Conservation (phyloP, 1,140 invertebrate genomes). For the Magallana angulata region DNA sequence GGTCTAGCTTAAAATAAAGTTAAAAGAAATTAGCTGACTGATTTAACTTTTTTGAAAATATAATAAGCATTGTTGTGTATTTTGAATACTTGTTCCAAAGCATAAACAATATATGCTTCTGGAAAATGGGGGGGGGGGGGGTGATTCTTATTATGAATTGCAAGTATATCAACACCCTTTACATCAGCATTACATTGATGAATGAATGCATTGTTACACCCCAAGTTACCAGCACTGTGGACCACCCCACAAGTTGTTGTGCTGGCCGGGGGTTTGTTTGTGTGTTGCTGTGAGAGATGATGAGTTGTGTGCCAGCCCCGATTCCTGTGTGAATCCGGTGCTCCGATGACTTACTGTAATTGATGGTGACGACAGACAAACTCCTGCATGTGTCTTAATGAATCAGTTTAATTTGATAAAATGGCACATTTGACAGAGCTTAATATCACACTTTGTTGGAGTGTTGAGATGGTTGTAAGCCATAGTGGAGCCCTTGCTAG, state of each 20-base stretch:
- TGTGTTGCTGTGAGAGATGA: not conserved
- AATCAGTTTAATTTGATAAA: conserved; percentile 31
- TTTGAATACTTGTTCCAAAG: no score
- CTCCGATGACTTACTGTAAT: conserved; percentile 1
- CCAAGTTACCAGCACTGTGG: not conserved
- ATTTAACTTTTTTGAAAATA: no score
- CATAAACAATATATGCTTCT: no score
- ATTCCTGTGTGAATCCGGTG: not conserved
- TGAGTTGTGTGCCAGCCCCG: not conserved
- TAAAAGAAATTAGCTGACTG: no score
- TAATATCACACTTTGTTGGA: conserved; percentile 16
- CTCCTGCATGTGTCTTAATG: not conserved
- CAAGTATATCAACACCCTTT: no score
- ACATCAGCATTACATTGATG: no score
- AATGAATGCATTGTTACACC: no score
- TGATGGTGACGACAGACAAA: not conserved
- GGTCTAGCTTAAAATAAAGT: no score
- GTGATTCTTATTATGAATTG: no score
- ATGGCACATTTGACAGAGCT: conserved; percentile 25
- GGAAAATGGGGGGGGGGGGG: no score
- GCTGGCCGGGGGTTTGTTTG: not conserved
- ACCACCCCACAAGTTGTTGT: not conserved
- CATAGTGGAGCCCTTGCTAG: not conserved
- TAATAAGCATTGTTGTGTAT: no score
- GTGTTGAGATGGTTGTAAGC: not conserved